Percentiles rank a stretch among this genome's conserved stretches.
Conservation (phyloP, 2,797 vertebrate genomes). For the Crax fasciolata region DNA sequence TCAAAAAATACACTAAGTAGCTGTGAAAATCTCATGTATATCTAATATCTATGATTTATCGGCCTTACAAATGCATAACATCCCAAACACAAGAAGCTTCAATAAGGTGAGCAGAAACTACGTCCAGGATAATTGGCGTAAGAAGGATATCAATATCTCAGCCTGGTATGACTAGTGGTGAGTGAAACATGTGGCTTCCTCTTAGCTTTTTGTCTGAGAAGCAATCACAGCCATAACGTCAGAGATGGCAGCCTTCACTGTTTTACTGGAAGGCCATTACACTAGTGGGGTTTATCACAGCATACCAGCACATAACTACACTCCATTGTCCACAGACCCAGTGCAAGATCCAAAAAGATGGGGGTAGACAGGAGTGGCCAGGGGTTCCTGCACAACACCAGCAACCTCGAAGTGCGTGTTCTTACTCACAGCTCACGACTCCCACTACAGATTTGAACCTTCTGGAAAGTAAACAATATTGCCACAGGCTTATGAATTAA, state of each 20-base stretch:
- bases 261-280: background rate
- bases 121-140: background rate
- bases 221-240: background rate
- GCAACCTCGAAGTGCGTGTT: background rate
- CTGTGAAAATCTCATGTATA: background rate
- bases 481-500: background rate
- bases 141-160: background rate
- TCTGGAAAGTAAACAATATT: background rate
- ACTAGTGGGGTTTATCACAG: background rate
- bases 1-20: background rate
- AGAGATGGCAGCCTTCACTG: background rate
- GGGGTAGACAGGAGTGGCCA: background rate
- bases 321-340: background rate
- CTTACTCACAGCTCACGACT: background rate
- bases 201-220: background rate
- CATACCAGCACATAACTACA: rapidly evolving
- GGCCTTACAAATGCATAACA: background rate
- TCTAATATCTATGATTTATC: background rate
- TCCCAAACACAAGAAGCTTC: background rate
- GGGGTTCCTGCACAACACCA: background rate
- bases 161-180: background rate
- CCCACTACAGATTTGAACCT: background rate
- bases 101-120: background rate
- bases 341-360: background rate
- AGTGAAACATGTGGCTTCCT: background rate